These are phyloP conservation scores for Cosmia trapezina DNA, from an alignment of 2,888 invertebrate genomes.

Conservation along the genomic window DNA sequence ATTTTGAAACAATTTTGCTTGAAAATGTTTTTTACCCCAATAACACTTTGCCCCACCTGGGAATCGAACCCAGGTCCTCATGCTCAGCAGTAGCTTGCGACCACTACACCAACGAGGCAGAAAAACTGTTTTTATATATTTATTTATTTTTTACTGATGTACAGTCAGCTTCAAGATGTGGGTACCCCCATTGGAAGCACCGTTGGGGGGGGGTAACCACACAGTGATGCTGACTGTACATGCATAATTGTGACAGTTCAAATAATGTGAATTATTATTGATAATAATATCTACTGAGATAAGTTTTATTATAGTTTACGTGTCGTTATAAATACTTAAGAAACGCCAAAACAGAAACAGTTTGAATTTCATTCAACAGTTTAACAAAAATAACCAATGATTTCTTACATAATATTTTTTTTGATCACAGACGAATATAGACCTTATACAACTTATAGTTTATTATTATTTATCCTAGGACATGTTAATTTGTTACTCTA, in stretches of 20 bases:
- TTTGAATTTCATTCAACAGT: conserved; percentile 58
- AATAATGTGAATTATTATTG: conserved; percentile 1
- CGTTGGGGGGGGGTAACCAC: too few species aligned
- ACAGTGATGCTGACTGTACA: too few species aligned
- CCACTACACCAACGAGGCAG: too few species aligned
- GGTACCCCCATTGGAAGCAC: too few species aligned
- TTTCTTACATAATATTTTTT: conserved; percentile 51
- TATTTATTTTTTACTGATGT: too few species aligned
- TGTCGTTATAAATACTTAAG: conserved; percentile 2
- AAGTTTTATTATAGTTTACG: conserved; percentile 8
- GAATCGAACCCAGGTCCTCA: too few species aligned
- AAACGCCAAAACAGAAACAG: conserved; percentile 29
- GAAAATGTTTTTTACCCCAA: too few species aligned
- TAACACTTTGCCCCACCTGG: too few species aligned
- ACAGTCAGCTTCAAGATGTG: too few species aligned
- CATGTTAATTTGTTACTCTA: conserved; percentile 23
- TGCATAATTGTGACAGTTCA: conserved; percentile 5
- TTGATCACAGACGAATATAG: conserved; percentile 67
- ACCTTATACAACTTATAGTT: conserved; percentile 58
- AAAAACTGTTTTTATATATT: too few species aligned
- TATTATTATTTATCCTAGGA: conserved; percentile 50
- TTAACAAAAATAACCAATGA: conserved; percentile 54
- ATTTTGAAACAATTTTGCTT: too few species aligned
- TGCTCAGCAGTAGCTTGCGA: too few species aligned
- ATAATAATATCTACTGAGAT: not conserved